These are phyloP conservation scores for Flabesymbios commensalis DNA, from an alignment of 2,888 invertebrate species.

Conservation along the genomic window DNA sequence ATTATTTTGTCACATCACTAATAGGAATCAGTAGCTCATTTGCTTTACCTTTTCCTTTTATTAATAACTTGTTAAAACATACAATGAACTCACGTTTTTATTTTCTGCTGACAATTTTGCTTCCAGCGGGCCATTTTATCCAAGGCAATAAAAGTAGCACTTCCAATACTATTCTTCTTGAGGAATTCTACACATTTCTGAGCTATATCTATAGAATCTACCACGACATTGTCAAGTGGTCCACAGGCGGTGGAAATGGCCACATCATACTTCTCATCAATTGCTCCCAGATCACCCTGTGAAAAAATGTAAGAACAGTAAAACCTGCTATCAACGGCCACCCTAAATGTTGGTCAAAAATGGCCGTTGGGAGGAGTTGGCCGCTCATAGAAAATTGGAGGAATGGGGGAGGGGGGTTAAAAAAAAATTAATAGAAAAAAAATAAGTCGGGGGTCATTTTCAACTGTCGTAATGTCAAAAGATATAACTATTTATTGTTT, in stretches of 20 bases:
- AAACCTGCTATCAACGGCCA: too few relatives aligned
- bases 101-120: constrained; percentile 47
- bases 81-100: constrained; percentile 50
- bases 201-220: constrained; percentile 84
- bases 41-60: too few relatives aligned
- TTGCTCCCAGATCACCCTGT: constrained; percentile 92
- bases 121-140: constrained; percentile 70
- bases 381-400: too few relatives aligned
- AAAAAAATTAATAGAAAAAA: not conserved
- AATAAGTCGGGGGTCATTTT: not conserved
- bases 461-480: too few relatives aligned
- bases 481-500: too few relatives aligned
- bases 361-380: too few relatives aligned
- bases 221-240: constrained; percentile 83
- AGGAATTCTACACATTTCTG: constrained; percentile 81
- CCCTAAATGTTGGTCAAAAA: too few relatives aligned
- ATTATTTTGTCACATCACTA: too few relatives aligned
- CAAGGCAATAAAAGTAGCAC: constrained; percentile 85
- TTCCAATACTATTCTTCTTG: constrained; percentile 77
- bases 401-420: too few relatives aligned
- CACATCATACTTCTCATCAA: constrained; percentile 89
- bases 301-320: constrained; percentile 1
- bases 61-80: too few relatives aligned
- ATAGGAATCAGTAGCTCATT: too few relatives aligned
- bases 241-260: constrained; percentile 95